Conservation (phyloP, 2,888 invertebrate species). For the Suillia variegata region DNA sequence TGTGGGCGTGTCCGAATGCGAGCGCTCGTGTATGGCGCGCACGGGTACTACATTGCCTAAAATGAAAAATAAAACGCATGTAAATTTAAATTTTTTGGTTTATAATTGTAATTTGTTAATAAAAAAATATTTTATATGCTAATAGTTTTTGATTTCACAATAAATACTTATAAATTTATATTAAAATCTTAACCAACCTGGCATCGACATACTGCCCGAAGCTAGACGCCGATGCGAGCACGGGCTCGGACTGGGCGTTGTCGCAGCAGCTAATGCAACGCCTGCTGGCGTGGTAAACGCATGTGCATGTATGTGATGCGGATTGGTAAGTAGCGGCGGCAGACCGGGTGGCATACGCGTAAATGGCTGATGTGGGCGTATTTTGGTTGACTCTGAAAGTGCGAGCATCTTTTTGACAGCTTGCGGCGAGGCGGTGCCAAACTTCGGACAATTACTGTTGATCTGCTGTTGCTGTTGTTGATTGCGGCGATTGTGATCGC, state of each 20-base stretch:
- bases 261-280: conserved; percentile 30
- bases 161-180: not conserved
- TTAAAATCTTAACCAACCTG: conserved; percentile 10
- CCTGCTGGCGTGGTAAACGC: conserved; percentile 26
- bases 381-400: conserved; percentile 85
- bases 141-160: too few species aligned
- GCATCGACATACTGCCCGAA: conserved; percentile 60
- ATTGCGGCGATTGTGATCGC: conserved; percentile 50
- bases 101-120: too few species aligned
- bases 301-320: conserved; percentile 49
- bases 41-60: conserved; percentile 43
- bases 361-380: conserved; percentile 82
- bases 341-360: conserved; percentile 65
- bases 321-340: conserved; percentile 66
- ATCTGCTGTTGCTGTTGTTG: too few species aligned
- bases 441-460: conserved; percentile 66
- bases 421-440: conserved; percentile 90
- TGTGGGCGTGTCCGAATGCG: conserved; percentile 87
- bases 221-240: conserved; percentile 68
- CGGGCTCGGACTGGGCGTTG: conserved; percentile 61
- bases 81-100: conserved; percentile 3
- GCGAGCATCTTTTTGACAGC: conserved; percentile 94
- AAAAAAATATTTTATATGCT: too few species aligned
- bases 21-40: conserved; percentile 78
- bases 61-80: conserved; percentile 12